These are phyloP conservation scores for Phlogophora meticulosa DNA, from an alignment of 2,888 invertebrate genomes.

Conservation along the genomic window DNA sequence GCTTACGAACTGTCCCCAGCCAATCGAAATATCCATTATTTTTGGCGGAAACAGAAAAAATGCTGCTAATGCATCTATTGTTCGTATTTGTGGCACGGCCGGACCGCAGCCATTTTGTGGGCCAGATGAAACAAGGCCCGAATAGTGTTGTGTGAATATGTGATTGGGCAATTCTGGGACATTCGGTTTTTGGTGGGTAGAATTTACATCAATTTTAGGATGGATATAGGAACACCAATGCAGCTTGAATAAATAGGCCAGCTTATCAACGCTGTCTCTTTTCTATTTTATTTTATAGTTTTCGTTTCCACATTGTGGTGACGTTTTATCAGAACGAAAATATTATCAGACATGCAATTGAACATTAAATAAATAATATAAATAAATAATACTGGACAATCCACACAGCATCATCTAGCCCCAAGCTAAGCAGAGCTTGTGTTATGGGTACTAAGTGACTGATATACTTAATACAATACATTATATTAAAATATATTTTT, in stretches of 20 bases:
- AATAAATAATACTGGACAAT: too few relatives aligned
- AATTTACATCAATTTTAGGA: constrained; percentile 32
- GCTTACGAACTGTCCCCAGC: constrained; percentile 31
- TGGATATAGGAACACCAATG: constrained; percentile 2
- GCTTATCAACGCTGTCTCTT: constrained; percentile 3
- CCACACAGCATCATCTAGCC: too few relatives aligned
- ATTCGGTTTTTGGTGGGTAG: constrained; percentile 29
- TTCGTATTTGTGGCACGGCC: constrained; percentile 66
- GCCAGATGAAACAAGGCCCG: constrained; percentile 54
- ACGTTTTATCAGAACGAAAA: too few relatives aligned
- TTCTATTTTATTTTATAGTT: not conserved
- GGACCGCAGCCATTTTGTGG: constrained; percentile 66
- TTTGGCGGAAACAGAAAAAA: constrained; percentile 64
- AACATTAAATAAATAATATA: too few relatives aligned
- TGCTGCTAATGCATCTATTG: constrained; percentile 75
- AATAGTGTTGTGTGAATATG: constrained; percentile 56
- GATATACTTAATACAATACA: too few relatives aligned
- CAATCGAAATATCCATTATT: constrained; percentile 63
- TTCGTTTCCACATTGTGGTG: not conserved
- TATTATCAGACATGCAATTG: too few relatives aligned
- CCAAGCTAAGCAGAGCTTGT: too few relatives aligned
- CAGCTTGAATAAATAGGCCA: not conserved
- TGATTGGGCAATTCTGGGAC: constrained; percentile 43
- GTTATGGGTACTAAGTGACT: too few relatives aligned
- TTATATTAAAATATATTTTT: too few relatives aligned